A percentile compares a stretch with the other conserved stretches of the same genome.
Evolutionary conservation across 2,113 vertebrate species (phyloP).

Genomic region (Corvus cornix): DNA sequence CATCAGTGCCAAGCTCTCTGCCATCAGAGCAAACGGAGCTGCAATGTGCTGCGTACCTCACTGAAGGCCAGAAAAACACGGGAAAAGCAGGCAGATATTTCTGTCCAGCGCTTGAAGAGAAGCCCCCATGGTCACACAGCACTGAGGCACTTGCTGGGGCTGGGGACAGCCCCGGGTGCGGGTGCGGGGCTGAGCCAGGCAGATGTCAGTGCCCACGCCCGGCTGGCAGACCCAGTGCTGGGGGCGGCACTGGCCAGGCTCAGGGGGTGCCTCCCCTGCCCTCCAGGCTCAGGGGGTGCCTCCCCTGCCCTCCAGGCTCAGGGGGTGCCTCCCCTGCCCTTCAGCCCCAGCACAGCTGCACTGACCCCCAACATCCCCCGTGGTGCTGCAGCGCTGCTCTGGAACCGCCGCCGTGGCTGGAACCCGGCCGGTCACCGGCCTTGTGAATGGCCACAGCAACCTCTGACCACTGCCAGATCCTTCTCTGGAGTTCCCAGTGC

Average conservation of each 20-base stretch:
- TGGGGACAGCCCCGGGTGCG: background rate
- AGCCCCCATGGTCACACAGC: background rate
- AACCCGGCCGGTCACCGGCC: fast-evolving
- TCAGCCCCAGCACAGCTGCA: background rate
- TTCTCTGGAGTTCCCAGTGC: background rate
- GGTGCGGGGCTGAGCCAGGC: background rate
- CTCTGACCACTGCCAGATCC: background rate
- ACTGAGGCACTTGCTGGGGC: background rate
- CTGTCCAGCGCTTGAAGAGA: background rate
- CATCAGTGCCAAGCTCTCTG: background rate
- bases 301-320: fast-evolving
- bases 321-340: background rate
- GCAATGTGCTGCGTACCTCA: background rate
- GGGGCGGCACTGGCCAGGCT: background rate
- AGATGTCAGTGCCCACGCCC: fast-evolving
- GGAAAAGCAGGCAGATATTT: background rate
- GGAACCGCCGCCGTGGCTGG: background rate
- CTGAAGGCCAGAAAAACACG: background rate
- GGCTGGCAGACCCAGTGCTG: background rate
- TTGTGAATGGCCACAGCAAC: background rate
- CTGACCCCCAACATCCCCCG: fast-evolving
- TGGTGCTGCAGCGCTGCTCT: background rate
- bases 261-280: background rate
- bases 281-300: background rate
- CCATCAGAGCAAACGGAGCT: background rate